Evolutionary conservation across 1,140 invertebrate species (phyloP), one percentile per base, ranked within the genome.

Genomic region (Aphidius ervi): DNA sequence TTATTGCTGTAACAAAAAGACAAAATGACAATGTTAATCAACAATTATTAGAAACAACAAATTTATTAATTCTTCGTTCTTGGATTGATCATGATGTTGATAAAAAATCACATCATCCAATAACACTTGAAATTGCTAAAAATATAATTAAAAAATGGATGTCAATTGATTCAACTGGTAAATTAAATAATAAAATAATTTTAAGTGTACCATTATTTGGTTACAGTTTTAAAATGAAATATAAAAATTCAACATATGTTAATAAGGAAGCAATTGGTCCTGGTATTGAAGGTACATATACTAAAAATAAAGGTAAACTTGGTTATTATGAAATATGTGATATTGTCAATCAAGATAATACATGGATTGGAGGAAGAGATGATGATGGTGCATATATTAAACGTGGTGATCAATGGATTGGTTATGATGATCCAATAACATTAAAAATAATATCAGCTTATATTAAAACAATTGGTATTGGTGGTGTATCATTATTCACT

Each of bases 331-430:
- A 87, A 84, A 85, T 90, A 10, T 91, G 89, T 66, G 84, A 88
- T 67, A 81, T 82, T 64, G 68, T 86, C 52, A 83, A 31, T 31
- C 23, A 31, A 31, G 23, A 87, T 65, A 83, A 84, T 6, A 79
- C 81, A 40, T 91, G 89, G 84, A 69, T 68, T 3, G 81, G 77
- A 53, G 76, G 80, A 6, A 78, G 84, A 59, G 89, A 93, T 66
- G 81, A 83, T 46, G 82, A 83, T n/a, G 88, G 88, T 42, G 84
- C 91, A 0, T 94, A 87, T 68, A 82, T 88, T 9, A 85, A 86
- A 9, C 84, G 86, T 37, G 88, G 85, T 8, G 85, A 92, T 68
- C 90, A 93, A 67, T 95, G 92, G 92, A 82, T 94, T 47, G 89
- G 90, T 2, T 94, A 88, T 68, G 93, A 95, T 62, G 87, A 92